Conservation (phyloP, 2,888 invertebrate genomes). For the Macrosiphum euphorbiae region DNA sequence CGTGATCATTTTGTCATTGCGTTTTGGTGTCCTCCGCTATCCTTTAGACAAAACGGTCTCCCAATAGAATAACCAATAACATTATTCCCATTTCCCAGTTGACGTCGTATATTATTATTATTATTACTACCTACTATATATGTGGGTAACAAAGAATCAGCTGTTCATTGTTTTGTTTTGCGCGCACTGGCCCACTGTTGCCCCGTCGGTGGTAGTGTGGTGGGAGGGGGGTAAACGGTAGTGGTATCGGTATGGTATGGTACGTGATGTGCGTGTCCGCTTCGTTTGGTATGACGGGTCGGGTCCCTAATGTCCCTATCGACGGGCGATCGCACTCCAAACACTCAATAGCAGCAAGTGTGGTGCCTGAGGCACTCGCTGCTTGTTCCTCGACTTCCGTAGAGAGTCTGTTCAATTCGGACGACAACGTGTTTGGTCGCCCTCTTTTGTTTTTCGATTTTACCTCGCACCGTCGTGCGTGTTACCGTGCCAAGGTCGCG, state of each 20-base stretch:
- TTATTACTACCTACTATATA: not conserved
- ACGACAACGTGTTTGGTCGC: not conserved
- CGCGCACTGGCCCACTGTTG: constrained; percentile 48
- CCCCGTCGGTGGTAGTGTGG: not conserved
- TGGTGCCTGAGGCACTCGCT: not conserved
- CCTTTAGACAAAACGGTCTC: not conserved
- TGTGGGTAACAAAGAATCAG: constrained; percentile 63
- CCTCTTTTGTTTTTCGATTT: not conserved
- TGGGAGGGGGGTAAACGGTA: not conserved
- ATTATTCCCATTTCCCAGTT: constrained; percentile 8
- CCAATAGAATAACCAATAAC: not conserved
- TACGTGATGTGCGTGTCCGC: not conserved
- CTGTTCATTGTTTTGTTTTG: constrained; percentile 64
- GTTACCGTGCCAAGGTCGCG: constrained; percentile 15
- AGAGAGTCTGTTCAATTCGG: not conserved
- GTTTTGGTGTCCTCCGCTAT: not conserved
- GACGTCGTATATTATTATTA: not conserved
- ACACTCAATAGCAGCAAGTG: not conserved
- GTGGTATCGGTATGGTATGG: not conserved
- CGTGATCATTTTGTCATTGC: not conserved
- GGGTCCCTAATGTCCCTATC: not conserved
- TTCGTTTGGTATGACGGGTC: not conserved
- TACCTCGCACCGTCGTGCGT: too few relatives aligned
- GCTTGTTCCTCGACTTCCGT: not conserved
- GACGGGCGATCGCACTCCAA: not conserved